Conservation (phyloP, 2,888 invertebrate species). For the Molanna angustata region DNA sequence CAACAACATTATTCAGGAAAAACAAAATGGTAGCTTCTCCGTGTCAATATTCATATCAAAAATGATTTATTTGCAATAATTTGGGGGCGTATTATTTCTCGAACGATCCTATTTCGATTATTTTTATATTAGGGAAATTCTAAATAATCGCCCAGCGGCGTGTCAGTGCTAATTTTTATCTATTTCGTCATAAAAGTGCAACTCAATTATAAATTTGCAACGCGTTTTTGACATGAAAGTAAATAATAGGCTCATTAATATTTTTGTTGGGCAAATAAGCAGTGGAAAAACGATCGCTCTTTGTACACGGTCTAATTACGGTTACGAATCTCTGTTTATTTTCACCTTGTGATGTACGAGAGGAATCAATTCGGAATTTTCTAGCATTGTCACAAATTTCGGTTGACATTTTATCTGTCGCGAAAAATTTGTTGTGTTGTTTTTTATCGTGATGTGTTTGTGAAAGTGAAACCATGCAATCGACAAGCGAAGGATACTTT, state of each 20-base stretch:
- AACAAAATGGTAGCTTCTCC: constrained; percentile 14
- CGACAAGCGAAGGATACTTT: constrained; percentile 42
- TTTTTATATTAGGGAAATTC: no score
- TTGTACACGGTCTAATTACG: background rate
- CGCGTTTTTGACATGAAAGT: background rate
- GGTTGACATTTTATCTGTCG: constrained; percentile 14
- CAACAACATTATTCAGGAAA: no score
- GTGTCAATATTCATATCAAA: no score
- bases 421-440: no score
- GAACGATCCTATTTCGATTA: background rate
- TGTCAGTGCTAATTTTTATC: no score
- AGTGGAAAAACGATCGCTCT: background rate
- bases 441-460: no score
- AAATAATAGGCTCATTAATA: background rate
- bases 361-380: background rate
- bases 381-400: constrained; percentile 16
- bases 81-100: constrained; percentile 13
- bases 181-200: no score
- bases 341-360: background rate
- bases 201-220: background rate
- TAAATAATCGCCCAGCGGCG: no score
- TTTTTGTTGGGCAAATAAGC: background rate
- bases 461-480: no score
- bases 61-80: no score
- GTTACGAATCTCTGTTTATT: background rate